These are phyloP conservation scores for Chironomus tepperi DNA, from an alignment of 1,140 invertebrate genomes.

Conservation along the genomic window DNA sequence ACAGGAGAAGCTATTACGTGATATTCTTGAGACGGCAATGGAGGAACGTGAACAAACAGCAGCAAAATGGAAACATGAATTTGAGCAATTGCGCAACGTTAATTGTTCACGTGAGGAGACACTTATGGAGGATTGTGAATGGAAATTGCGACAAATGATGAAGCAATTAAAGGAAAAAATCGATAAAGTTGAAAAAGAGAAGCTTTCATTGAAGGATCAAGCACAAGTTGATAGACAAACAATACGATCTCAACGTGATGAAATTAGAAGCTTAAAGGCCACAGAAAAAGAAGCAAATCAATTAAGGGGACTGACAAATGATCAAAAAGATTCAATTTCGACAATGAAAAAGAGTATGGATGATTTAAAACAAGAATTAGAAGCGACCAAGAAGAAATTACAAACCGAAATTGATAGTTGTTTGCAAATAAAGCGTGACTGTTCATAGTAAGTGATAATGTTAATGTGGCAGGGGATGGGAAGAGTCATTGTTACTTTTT, in stretches of 20 bases:
- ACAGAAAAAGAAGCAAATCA: constrained; percentile 51
- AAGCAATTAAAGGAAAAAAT: constrained; percentile 51
- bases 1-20: constrained; percentile 43
- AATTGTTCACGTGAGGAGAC: constrained; percentile 50
- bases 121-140: constrained; percentile 58
- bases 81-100: constrained; percentile 46
- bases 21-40: constrained; percentile 49
- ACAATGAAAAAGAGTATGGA: constrained; percentile 48
- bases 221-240: constrained; percentile 42
- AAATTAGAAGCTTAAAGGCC: constrained; percentile 46
- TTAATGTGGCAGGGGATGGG: no score
- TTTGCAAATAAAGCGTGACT: constrained; percentile 39
- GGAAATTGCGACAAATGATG: constrained; percentile 57
- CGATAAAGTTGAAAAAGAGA: constrained; percentile 45
- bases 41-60: constrained; percentile 49
- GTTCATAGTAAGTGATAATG: constrained; percentile 35
- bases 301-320: constrained; percentile 47
- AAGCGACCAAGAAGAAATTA: constrained; percentile 45
- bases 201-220: constrained; percentile 42
- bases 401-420: constrained; percentile 47
- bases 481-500: no score
- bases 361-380: constrained; percentile 40
- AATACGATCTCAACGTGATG: constrained; percentile 40
- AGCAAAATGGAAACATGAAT: constrained; percentile 52
- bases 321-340: constrained; percentile 49